A percentile compares a stretch with the other conserved stretches of the same genome.
Conservation (phyloP, 2,888 invertebrate genomes). For the Acleris cristana region DNA sequence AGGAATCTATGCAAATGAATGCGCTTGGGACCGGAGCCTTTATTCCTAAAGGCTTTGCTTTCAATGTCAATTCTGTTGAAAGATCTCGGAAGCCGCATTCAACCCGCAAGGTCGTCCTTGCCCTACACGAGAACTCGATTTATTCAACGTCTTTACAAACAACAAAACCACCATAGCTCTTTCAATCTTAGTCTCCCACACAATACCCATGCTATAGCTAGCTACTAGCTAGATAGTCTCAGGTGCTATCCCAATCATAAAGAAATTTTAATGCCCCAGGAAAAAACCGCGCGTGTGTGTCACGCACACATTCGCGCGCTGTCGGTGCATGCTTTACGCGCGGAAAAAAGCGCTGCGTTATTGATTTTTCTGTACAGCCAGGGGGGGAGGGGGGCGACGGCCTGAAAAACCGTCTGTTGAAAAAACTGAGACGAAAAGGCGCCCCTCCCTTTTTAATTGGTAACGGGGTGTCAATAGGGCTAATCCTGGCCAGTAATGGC, state of each 20-base stretch:
- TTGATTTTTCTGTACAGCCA: conserved; percentile 83
- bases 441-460: conserved; percentile 84
- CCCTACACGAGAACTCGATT: conserved; percentile 7
- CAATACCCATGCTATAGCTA: too few species aligned
- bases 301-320: conserved; percentile 60
- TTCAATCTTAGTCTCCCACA: background rate
- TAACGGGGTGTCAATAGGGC: conserved; percentile 84
- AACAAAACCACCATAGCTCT: background rate
- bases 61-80: conserved; percentile 53
- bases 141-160: conserved; percentile 1
- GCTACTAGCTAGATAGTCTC: background rate
- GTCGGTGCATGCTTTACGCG: conserved; percentile 84
- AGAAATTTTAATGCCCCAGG: conserved; percentile 71
- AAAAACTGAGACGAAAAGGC: conserved; percentile 84
- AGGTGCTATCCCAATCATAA: conserved; percentile 57
- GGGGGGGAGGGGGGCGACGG: conserved; percentile 71
- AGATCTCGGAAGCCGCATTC: conserved; percentile 68
- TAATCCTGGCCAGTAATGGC: conserved; percentile 80
- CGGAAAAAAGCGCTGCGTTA: conserved; percentile 85
- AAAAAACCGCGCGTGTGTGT: conserved; percentile 74
- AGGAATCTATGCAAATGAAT: conserved; percentile 74
- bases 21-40: conserved; percentile 47
- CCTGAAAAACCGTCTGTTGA: conserved; percentile 84
- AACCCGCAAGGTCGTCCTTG: conserved; percentile 64
- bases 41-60: conserved; percentile 58